Percentiles rank a stretch among this genome's conserved stretches.
These are phyloP conservation scores for Mungos mungo DNA, from an alignment of 2,113 vertebrate genomes.

Conservation along the genomic window DNA sequence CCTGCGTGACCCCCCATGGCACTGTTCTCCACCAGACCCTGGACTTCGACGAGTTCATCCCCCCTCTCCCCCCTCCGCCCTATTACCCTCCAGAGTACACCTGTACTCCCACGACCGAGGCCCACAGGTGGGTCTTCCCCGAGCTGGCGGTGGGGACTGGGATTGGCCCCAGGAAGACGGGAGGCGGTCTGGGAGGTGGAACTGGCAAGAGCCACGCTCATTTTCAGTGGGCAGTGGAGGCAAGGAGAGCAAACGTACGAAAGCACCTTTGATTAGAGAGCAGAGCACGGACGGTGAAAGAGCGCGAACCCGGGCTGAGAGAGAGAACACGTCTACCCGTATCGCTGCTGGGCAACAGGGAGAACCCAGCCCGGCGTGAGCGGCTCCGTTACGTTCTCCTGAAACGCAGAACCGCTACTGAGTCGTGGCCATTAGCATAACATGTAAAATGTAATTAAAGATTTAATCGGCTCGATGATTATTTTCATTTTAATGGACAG, in stretches of 20 bases:
- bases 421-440: neutral
- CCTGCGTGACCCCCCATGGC: slow-evolving; percentile 95
- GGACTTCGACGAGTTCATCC: slow-evolving; percentile 98
- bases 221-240: neutral
- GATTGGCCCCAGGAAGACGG: neutral
- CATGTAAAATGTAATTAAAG: neutral
- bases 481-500: neutral
- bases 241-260: accelerated
- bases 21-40: slow-evolving; percentile 94
- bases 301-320: neutral
- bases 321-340: neutral
- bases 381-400: neutral
- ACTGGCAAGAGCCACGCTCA: accelerated
- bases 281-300: accelerated
- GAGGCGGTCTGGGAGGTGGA: neutral
- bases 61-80: slow-evolving; percentile 96
- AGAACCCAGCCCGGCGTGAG: neutral
- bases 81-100: slow-evolving; percentile 98
- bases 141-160: neutral
- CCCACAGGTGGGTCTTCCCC: slow-evolving; percentile 88
- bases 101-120: slow-evolving; percentile 92
- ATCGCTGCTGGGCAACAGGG: neutral
- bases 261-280: too few relatives aligned
- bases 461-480: neutral
- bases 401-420: neutral